A percentile compares a stretch with the other conserved stretches of the same genome.
These are phyloP conservation scores for Yponomeuta malinellus DNA, from an alignment of 2,888 invertebrate species.

Conservation along the genomic window DNA sequence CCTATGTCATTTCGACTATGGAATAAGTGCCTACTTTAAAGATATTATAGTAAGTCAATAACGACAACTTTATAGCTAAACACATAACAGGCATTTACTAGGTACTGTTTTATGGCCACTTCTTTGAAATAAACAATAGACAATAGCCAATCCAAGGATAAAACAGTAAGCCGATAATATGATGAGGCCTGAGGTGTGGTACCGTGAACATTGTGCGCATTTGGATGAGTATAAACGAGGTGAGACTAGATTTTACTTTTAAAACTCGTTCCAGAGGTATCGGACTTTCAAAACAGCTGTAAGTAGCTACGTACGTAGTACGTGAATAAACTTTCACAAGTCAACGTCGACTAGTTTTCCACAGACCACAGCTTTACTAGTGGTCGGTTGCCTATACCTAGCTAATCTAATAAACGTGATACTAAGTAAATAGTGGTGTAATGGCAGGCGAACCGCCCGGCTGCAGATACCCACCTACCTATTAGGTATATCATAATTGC, in stretches of 20 bases:
- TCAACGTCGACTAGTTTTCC: too few species aligned
- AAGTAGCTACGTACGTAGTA: too few species aligned
- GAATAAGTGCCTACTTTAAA: not conserved
- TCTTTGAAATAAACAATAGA: constrained; percentile 4
- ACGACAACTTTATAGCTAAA: not conserved
- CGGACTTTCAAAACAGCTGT: too few species aligned
- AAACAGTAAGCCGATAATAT: not conserved
- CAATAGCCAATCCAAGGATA: not conserved
- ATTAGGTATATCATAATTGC: constrained; percentile 6
- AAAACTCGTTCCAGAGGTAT: too few species aligned
- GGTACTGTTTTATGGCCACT: not conserved
- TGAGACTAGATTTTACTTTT: too few species aligned
- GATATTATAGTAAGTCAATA: not conserved
- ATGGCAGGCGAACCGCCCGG: not conserved
- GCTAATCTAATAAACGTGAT: not conserved
- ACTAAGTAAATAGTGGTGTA: not conserved
- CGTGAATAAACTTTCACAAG: not conserved
- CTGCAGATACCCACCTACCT: not conserved
- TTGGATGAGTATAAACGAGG: too few species aligned
- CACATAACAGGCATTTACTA: not conserved
- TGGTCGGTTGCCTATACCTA: not conserved
- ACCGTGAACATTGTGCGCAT: too few species aligned
- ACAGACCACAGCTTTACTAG: not conserved
- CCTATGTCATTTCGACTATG: not conserved
- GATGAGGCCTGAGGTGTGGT: not conserved